Evolutionary conservation across 1,140 invertebrate species (phyloP).

Genomic region (Drosophila nebulosa): DNA sequence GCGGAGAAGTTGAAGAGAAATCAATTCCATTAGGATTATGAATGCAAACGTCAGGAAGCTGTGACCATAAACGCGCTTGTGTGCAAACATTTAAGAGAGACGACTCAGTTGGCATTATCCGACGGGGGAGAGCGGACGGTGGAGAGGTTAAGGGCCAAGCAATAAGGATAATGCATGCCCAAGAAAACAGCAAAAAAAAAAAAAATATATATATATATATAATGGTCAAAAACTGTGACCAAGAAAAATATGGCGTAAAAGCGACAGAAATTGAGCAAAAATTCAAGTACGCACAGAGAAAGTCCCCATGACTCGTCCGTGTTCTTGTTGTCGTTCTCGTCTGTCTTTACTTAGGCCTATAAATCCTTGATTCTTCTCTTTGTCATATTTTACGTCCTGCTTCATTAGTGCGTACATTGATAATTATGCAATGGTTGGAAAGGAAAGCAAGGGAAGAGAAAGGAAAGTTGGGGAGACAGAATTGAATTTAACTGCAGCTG

Average conservation of each 20-base stretch:
- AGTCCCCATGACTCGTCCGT: constrained; percentile 12
- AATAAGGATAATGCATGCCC: constrained; percentile 69
- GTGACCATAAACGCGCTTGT: constrained; percentile 75
- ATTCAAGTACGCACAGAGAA: constrained; percentile 30
- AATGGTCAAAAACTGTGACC: constrained; percentile 16
- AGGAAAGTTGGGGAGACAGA: too few relatives aligned
- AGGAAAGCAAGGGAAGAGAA: not conserved
- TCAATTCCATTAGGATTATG: constrained; percentile 79
- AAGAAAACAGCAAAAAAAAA: not conserved
- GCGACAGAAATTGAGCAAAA: constrained; percentile 40
- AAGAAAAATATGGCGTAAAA: constrained; percentile 59
- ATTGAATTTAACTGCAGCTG: constrained; percentile 53
- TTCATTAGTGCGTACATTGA: constrained; percentile 68
- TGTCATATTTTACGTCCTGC: constrained; percentile 62
- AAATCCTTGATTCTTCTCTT: constrained; percentile 44
- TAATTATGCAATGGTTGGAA: constrained; percentile 60
- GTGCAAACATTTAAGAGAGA: constrained; percentile 73
- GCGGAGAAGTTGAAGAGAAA: constrained; percentile 42
- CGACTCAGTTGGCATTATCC: too few relatives aligned
- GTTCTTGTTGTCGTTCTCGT: not conserved
- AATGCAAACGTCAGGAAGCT: constrained; percentile 71
- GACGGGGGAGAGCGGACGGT: too few relatives aligned
- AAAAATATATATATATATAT: too few relatives aligned
- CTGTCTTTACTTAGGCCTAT: constrained; percentile 12
- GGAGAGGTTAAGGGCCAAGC: constrained; percentile 23